Base-by-base conservation (phyloP, 2,113 vertebrate genomes). In the Arvicanthis niloticus region DNA sequence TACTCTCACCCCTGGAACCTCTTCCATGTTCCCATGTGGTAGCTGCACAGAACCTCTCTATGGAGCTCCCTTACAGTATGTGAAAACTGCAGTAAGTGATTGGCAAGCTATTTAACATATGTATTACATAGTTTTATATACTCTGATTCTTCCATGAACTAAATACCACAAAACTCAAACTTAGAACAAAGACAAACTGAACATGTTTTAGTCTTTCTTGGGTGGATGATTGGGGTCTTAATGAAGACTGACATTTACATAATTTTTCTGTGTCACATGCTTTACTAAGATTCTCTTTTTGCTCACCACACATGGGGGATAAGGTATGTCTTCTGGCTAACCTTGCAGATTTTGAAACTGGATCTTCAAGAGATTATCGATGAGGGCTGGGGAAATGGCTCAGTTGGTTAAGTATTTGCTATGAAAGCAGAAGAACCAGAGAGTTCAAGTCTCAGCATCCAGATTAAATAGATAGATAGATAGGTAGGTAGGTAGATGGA, bases 171-270 rank as follows among this genome's bases (percentile, higher is more conserved):
- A 24, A 90, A 89, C 3, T 22, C 10, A 82, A 92, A 75, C 31
- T 67, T 5, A 65, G 70, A 56, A 24, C 10, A 65, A 77, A 93
- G 73, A 78, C 34, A 42, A 26, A 19, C 3, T 67, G 60, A 67
- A 24, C 17, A 62, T 31, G 2, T 13, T 56, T 89, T 24, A 67
- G 48, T 91, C n/a, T 88, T 91, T 65, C 75, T 94, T 93, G 70
- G 86, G 42, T 87, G 40, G 45, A 75, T 42, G n/a, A 75, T 48
- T 89, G 84, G 26, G 65, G 10, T 77, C 58, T 73, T 40, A 31
- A 7, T 60, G 34, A 91, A 17, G 37, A 2, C 22, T 76, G 48
- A 31, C 0, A 51, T 37, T 84, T 73, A 48, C 51, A 31, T 87
- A 45, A 68, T 31, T 53, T 70, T 67, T 95, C 58, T 76, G 67